A percentile compares a stretch with the other conserved stretches of the same genome.
Conservation (phyloP, 2,888 invertebrate species). For the Aphodius sticticus region DNA sequence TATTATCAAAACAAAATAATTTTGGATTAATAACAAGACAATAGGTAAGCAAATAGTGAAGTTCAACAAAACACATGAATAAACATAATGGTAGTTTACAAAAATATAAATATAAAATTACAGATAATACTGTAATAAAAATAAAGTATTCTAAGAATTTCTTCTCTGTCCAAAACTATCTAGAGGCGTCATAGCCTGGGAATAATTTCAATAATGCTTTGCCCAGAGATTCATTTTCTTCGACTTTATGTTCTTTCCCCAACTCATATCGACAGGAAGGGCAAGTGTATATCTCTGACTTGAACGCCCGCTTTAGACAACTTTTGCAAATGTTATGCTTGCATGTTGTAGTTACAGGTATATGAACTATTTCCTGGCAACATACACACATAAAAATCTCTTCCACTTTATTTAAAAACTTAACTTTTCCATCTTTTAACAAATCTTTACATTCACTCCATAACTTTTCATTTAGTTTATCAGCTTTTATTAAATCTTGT, state of each 20-base stretch:
- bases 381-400: conserved; percentile 79
- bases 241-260: conserved; percentile 62
- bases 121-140: no score
- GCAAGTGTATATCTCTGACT: conserved; percentile 69
- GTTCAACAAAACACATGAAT: no score
- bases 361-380: conserved; percentile 76
- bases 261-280: conserved; percentile 75
- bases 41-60: no score
- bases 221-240: conserved; percentile 67
- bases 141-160: no score
- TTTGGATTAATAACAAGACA: no score
- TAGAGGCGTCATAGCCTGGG: conserved; percentile 69
- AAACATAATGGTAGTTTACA: no score
- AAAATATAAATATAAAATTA: no score
- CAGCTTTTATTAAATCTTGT: conserved; percentile 61
- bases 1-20: no score
- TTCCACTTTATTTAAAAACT: conserved; percentile 70
- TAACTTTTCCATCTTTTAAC: conserved; percentile 64
- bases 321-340: conserved; percentile 78
- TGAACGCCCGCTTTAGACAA: conserved; percentile 74
- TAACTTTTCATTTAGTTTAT: conserved; percentile 68
- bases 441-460: conserved; percentile 72
- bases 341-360: conserved; percentile 78
- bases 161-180: conserved; percentile 35
- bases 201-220: conserved; percentile 67